Conservation (phyloP, 2,113 vertebrate genomes). For the Struthio camelus region DNA sequence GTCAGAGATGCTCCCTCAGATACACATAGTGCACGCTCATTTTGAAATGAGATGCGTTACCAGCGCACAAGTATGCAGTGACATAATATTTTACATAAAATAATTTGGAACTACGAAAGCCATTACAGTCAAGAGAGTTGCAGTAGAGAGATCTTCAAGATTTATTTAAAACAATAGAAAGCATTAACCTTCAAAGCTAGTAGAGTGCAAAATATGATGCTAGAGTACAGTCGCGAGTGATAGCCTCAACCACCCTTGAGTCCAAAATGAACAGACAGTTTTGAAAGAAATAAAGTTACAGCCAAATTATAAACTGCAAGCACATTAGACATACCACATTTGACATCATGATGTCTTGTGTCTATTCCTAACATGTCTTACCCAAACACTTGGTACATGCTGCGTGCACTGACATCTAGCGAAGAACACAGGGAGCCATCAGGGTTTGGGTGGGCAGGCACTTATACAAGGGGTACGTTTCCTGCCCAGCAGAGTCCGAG, state of each 20-base stretch:
- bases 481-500: not conserved
- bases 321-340: not conserved
- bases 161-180: not conserved
- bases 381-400: rapidly evolving
- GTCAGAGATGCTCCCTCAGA: not conserved
- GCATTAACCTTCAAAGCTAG: not conserved
- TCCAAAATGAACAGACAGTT: not conserved
- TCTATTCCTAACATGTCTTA: not conserved
- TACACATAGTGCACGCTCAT: not conserved
- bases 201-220: not conserved
- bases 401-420: rapidly evolving
- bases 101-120: not conserved
- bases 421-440: not conserved
- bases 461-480: not conserved
- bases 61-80: not conserved
- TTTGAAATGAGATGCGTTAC: not conserved
- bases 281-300: not conserved
- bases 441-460: not conserved
- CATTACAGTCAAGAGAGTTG: not conserved
- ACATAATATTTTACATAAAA: not conserved
- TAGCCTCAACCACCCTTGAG: too few species aligned
- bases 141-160: not conserved
- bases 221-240: not conserved
- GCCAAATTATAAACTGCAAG: not conserved
- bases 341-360: rapidly evolving